Conservation (phyloP, 2,888 invertebrate species). For the Pandemis corylana region DNA sequence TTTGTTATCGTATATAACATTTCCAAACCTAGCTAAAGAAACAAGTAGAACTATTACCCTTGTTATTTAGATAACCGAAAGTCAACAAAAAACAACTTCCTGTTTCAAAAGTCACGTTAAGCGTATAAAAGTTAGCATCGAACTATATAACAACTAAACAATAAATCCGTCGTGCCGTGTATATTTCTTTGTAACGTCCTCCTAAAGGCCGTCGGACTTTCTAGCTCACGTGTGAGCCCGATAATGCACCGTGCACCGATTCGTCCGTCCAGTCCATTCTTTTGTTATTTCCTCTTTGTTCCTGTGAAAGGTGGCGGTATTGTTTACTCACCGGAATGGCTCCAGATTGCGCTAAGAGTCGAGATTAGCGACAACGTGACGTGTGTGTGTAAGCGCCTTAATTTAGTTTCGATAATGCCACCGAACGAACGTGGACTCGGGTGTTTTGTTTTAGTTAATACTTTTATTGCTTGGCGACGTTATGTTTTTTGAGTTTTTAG, state of each 20-base stretch:
- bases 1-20: background rate
- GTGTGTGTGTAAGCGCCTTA: constrained; percentile 70
- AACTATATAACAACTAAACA: constrained; percentile 12
- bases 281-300: constrained; percentile 80
- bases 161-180: constrained; percentile 33
- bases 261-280: constrained; percentile 76
- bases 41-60: background rate
- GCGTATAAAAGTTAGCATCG: background rate
- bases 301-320: constrained; percentile 76
- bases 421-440: constrained; percentile 52
- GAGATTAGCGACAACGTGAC: constrained; percentile 81
- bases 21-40: background rate
- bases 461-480: constrained; percentile 15
- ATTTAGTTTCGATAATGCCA: constrained; percentile 67
- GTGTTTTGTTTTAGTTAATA: constrained; percentile 48
- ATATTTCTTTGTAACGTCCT: constrained; percentile 61
- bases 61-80: background rate
- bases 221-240: constrained; percentile 67
- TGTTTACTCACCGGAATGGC: constrained; percentile 77
- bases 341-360: constrained; percentile 80
- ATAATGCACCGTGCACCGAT: constrained; percentile 75
- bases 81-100: background rate
- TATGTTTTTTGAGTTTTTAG: background rate
- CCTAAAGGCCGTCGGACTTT: constrained; percentile 66
- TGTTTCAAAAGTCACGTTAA: background rate